Base-by-base conservation (phyloP, 1,140 invertebrate genomes). In the Monochamus saltuarius region DNA sequence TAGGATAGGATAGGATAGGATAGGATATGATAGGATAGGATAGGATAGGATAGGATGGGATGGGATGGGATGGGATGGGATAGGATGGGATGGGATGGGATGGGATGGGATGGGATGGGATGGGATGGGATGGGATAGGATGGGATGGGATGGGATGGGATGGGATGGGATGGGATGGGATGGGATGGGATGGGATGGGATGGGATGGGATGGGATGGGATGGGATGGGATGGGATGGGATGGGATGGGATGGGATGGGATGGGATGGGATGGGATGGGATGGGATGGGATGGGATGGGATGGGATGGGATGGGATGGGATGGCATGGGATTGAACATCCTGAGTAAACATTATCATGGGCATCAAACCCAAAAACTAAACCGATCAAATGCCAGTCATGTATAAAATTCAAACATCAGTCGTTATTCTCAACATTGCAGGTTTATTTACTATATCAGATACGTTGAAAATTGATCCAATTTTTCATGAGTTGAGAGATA, bases 151-250 rank as follows among this genome's bases (percentile, higher is more conserved):
- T 46, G 14, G 7, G 7, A 39, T 39, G n/a, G 8, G 8, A 39
- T 39, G n/a, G 37, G 37, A 39, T 39, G n/a, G 8, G n/a, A 39
- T 39, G n/a, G 37, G n/a, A 39, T 39, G n/a, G 37, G n/a, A 39
- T 39, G n/a, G 8, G 37, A 39, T 9, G n/a, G 37, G n/a, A 39
- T 39, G n/a, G 37, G 37, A 39, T 39, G n/a, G 37, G n/a, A 39
- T 39, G n/a, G n/a, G 37, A n/a, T n/a, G n/a, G n/a, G n/a, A n/a
- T n/a, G n/a, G n/a, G n/a, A n/a, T n/a, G n/a, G n/a, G n/a, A n/a
- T n/a, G n/a, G n/a, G n/a, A n/a, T n/a, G n/a, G n/a, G n/a, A n/a
- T n/a, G n/a, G n/a, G n/a, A n/a, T n/a, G n/a, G n/a, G n/a, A n/a
- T n/a, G n/a, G n/a, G n/a, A n/a, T n/a, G n/a, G n/a, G n/a, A n/a